Evolutionary conservation across 2,797 vertebrate genomes (phyloP), one percentile per base, ranked within the genome.

Genomic region (Smutsia gigantea): DNA sequence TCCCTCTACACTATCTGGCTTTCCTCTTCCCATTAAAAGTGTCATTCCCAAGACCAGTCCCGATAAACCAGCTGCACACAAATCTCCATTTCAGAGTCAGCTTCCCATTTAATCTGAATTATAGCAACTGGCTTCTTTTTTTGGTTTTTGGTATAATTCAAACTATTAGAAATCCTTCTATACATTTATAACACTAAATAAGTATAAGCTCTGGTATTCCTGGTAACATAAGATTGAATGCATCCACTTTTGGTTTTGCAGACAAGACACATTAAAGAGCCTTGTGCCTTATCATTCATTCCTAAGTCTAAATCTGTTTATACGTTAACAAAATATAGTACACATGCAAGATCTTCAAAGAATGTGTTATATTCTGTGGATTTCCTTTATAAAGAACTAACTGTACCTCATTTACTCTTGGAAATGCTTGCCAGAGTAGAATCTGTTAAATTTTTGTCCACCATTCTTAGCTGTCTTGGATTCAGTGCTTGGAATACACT

Each of bases 221-320:
- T 15, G 77, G 81, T 96, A 95, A 53, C 89, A 86, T 90, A 93
- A 90, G 49, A 74, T 88, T 87, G 66, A 95, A 75, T 93, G 37
- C 83, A 74, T 96, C 94, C 86, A 55, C 69, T 94, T 92, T 81
- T 69, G 55, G 69, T 97, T 93, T 97, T 95, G 46, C 95, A 97
- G 97, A 97, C 63, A 97, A 93, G 53, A 77, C 39, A 51, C 39
- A 74, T 92, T 75, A 74, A 91, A 90, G 53, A 97, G 46, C 21
- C 63, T 46, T 78, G 42, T 83, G 63, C 57, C 72, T 94, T 49
- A 75, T 84, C 55, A 94, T 94, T 93, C 57, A 42, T 90, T 84
- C 61, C 82, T 78, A 84, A 87, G 34, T 93, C 64, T 93, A 93
- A 93, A 95, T 49, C 46, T 79, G 87, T 93, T 94, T 96, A 79